These are phyloP conservation scores for Nomada fabriciana DNA, from an alignment of 2,888 invertebrate genomes.

Conservation along the genomic window DNA sequence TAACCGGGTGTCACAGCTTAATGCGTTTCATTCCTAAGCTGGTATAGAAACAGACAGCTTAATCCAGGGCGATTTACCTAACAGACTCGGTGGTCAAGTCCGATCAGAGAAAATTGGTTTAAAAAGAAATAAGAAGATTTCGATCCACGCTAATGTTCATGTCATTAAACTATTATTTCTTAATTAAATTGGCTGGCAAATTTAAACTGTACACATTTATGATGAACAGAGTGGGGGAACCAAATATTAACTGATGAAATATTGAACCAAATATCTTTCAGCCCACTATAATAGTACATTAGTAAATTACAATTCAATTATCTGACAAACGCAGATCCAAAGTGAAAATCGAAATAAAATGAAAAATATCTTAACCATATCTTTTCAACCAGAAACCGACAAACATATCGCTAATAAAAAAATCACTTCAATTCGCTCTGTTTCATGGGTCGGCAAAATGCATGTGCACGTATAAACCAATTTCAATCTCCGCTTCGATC, in stretches of 20 bases:
- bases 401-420: neutral
- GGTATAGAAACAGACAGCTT: slow-evolving; percentile 60
- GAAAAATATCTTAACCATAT: too few relatives aligned
- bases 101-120: slow-evolving; percentile 5
- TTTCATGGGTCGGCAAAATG: slow-evolving; percentile 2
- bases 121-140: neutral
- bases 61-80: slow-evolving; percentile 57
- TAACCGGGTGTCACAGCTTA: slow-evolving; percentile 69
- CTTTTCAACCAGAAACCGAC: too few relatives aligned
- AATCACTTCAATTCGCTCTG: neutral
- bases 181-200: too few relatives aligned
- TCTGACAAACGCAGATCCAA: too few relatives aligned
- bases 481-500: slow-evolving; percentile 29
- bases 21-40: slow-evolving; percentile 67
- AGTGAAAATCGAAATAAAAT: neutral
- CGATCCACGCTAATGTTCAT: neutral
- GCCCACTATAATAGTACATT: too few relatives aligned
- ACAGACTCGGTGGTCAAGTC: slow-evolving; percentile 43
- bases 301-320: too few relatives aligned
- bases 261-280: too few relatives aligned
- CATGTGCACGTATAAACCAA: neutral
- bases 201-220: too few relatives aligned
- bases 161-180: neutral
- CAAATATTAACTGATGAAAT: too few relatives aligned
- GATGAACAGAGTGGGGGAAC: too few relatives aligned